Percentiles rank a stretch among this genome's conserved stretches.
Evolutionary conservation across 2,797 vertebrate species (phyloP).

Genomic region (Sebastes nivosus): DNA sequence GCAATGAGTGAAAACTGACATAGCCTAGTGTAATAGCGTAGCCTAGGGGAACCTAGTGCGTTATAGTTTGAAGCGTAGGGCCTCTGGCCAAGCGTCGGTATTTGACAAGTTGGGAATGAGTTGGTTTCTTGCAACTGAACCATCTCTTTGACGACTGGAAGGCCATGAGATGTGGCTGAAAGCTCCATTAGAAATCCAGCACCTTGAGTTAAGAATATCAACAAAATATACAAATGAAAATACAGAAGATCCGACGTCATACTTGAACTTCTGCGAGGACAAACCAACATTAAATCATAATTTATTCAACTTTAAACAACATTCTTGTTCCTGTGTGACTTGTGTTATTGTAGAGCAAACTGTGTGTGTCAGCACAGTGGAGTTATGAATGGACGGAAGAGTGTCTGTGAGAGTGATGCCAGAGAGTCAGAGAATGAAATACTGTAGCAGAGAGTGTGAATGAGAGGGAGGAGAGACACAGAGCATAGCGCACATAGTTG

Average conservation of each 20-base stretch:
- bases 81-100: background rate
- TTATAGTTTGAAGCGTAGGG: background rate
- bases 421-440: background rate
- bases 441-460: background rate
- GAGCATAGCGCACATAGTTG: slow-evolving; percentile 41
- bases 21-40: too few species aligned
- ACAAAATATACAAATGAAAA: background rate
- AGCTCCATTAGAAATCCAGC: background rate
- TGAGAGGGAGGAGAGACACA: background rate
- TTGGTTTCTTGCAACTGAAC: background rate
- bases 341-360: background rate
- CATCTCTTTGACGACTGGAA: background rate
- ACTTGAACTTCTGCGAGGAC: background rate
- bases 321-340: background rate
- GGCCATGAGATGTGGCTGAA: background rate
- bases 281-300: rapidly evolving
- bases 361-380: background rate
- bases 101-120: background rate
- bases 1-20: background rate
- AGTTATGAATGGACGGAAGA: background rate
- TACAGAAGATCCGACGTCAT: background rate
- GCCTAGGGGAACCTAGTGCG: too few species aligned
- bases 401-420: background rate
- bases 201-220: background rate
- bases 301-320: background rate